phyloP scores from a whole-genome alignment of 2,797 vertebrate genomes.

The Pseudochirops corinnae region DNA sequence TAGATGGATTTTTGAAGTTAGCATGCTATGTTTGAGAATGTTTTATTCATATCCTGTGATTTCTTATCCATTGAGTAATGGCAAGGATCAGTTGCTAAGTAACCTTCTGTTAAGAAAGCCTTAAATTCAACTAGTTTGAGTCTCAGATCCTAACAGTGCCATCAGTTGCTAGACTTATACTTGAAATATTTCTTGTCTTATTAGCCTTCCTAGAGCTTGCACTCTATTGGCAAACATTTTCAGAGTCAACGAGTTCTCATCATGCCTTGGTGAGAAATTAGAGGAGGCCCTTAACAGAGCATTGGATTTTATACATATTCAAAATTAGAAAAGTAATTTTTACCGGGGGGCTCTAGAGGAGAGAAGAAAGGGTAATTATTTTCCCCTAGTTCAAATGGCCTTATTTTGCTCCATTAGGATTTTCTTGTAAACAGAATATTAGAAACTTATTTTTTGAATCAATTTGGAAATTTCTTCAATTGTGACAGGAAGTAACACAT shows the following conservation, averaged over 20 bases:
- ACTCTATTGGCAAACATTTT: background rate
- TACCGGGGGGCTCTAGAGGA: background rate
- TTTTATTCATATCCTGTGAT: background rate
- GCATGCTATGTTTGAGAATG: background rate
- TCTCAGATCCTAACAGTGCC: background rate
- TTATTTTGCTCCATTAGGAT: background rate
- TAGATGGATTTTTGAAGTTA: background rate
- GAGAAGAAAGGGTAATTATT: background rate
- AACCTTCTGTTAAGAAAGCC: background rate
- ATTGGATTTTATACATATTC: background rate
- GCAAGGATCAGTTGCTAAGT: background rate
- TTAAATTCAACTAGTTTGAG: background rate
- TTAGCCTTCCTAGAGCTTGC: background rate
- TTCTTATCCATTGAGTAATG: background rate
- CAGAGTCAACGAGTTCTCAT: background rate
- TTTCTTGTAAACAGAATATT: background rate
- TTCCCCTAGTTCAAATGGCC: background rate
- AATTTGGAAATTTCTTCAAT: constrained; percentile 58
- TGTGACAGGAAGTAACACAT: constrained; percentile 56
- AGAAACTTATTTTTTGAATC: background rate
- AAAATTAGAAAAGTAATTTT: background rate
- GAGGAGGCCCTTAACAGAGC: background rate
- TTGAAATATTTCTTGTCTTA: background rate
- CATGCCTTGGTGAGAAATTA: background rate
- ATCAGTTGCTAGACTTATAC: fast-evolving